phyloP scores from a whole-genome alignment of 1,140 invertebrate genomes.

The Sogatella furcifera region DNA sequence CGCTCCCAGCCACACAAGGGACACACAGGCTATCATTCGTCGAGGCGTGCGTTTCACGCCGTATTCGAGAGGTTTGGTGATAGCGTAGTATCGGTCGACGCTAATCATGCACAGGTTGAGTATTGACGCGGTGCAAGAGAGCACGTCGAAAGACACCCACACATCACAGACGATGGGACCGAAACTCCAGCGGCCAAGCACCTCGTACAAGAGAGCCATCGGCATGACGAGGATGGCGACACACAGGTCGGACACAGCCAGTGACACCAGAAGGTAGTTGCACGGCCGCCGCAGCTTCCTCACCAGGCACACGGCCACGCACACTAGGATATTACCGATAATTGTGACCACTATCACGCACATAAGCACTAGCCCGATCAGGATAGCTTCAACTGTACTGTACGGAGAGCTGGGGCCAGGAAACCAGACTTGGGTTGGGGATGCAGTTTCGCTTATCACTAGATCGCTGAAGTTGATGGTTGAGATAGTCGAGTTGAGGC shows the following conservation, averaged over 20 bases:
- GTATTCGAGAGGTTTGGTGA: conserved; percentile 82
- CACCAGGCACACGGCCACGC: conserved; percentile 76
- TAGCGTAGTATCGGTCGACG: conserved; percentile 79
- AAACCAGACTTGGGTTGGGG: conserved; percentile 4
- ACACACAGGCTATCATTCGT: conserved; percentile 73
- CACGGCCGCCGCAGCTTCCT: conserved; percentile 70
- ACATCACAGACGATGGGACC: conserved; percentile 74
- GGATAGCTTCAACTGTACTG: conserved; percentile 44
- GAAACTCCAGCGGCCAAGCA: conserved; percentile 73
- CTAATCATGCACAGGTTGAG: conserved; percentile 88
- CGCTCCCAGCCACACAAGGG: conserved; percentile 79
- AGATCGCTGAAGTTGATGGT: no score
- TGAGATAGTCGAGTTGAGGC: no score
- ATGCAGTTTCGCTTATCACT: not conserved
- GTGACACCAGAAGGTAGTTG: conserved; percentile 80
- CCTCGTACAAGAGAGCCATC: conserved; percentile 71
- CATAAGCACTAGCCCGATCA: conserved; percentile 58
- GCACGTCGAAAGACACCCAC: conserved; percentile 74
- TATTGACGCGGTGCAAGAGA: conserved; percentile 79
- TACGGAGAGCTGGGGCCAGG: conserved; percentile 26
- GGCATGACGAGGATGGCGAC: conserved; percentile 76
- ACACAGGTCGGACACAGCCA: conserved; percentile 81
- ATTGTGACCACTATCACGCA: conserved; percentile 69
- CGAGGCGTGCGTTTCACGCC: conserved; percentile 74
- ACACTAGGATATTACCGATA: conserved; percentile 82